These are phyloP conservation scores for Zosterops japonicus DNA, from an alignment of 2,113 vertebrate genomes.

Conservation along the genomic window DNA sequence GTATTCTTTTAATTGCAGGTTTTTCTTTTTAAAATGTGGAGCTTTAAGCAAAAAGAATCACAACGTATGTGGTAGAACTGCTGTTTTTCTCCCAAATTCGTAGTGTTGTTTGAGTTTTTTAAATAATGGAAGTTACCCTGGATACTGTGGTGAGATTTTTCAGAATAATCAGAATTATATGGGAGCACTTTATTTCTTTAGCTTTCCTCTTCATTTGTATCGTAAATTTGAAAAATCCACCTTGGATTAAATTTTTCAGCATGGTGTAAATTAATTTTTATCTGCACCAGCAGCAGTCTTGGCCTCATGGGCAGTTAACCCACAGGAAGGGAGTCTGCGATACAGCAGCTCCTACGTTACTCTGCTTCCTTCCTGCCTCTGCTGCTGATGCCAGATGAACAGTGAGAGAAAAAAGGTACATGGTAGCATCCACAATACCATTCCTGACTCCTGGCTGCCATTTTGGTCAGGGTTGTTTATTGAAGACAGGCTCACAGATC, in stretches of 20 bases:
- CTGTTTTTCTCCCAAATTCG: neutral
- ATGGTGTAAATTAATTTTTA: neutral
- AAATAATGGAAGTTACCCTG: neutral
- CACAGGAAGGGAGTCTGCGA: neutral
- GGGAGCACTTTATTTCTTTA: neutral
- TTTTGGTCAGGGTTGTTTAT: neutral
- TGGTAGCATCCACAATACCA: neutral
- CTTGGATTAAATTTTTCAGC: neutral
- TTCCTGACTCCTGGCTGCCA: neutral
- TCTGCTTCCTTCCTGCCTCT: conserved; percentile 28
- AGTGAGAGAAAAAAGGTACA: neutral
- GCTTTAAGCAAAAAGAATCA: neutral
- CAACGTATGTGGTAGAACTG: neutral
- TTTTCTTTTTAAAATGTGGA: neutral
- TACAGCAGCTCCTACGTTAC: neutral
- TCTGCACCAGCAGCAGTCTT: neutral
- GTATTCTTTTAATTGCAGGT: neutral
- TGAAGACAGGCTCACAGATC: neutral
- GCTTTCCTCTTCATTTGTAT: neutral
- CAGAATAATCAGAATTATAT: neutral
- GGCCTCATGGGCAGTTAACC: neutral
- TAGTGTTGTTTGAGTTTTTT: neutral
- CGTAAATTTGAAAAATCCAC: accelerated
- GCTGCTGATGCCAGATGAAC: neutral
- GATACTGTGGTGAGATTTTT: neutral